Conservation (phyloP, 2,888 invertebrate genomes). For the Spisula subtruncata region DNA sequence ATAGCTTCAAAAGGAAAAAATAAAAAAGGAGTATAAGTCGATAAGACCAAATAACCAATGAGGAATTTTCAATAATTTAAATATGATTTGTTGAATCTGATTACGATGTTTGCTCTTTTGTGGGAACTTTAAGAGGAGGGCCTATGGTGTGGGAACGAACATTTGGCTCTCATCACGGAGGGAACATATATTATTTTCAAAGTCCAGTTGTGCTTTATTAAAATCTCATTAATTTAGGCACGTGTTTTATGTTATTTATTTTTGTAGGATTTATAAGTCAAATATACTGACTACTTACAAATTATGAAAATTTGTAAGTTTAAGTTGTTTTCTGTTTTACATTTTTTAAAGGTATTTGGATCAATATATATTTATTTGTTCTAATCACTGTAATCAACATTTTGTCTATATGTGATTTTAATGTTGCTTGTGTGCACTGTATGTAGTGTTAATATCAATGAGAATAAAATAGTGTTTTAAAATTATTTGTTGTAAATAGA, state of each 20-base stretch:
- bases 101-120: constrained; percentile 1
- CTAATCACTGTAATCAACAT: too few relatives aligned
- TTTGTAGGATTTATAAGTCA: not conserved
- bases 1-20: constrained; percentile 46
- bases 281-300: not conserved
- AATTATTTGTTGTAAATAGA: too few relatives aligned
- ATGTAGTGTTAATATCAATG: too few relatives aligned
- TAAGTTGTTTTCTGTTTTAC: too few relatives aligned
- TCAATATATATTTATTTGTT: too few relatives aligned
- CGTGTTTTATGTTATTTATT: not conserved
- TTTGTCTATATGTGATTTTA: too few relatives aligned
- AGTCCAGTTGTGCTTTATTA: not conserved
- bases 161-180: not conserved
- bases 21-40: constrained; percentile 42
- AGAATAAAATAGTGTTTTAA: too few relatives aligned
- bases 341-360: too few relatives aligned
- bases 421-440: too few relatives aligned
- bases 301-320: too few relatives aligned
- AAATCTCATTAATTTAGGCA: constrained; percentile 1
- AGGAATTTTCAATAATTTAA: constrained; percentile 25
- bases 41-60: constrained; percentile 51
- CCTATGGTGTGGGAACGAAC: not conserved
- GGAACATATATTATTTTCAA: not conserved
- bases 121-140: not conserved
- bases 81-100: constrained; percentile 32